Evolutionary conservation across 2,888 invertebrate genomes (phyloP).

Genomic region (Leptura quadrifasciata): DNA sequence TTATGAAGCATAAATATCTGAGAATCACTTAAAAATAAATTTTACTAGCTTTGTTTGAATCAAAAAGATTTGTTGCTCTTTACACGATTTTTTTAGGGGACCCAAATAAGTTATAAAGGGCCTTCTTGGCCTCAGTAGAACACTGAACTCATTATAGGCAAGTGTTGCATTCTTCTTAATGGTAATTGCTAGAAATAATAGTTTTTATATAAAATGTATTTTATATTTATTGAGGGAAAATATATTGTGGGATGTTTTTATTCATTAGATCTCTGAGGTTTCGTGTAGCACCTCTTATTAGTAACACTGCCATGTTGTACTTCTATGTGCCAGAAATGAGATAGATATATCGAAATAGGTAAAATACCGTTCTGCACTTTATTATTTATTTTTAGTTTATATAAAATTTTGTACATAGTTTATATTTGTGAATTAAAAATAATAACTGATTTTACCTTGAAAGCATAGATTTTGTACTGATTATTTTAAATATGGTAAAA

Average conservation of each 20-base stretch:
- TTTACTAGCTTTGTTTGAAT: too few species aligned
- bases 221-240: constrained; percentile 6
- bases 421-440: constrained; percentile 12
- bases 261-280: constrained; percentile 17
- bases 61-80: too few species aligned
- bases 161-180: not conserved
- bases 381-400: constrained; percentile 30
- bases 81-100: too few species aligned
- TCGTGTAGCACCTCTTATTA: constrained; percentile 11
- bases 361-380: constrained; percentile 8
- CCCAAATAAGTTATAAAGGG: too few species aligned
- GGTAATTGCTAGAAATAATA: not conserved
- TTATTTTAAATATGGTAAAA: constrained; percentile 15
- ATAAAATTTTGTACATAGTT: constrained; percentile 25
- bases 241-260: constrained; percentile 5
- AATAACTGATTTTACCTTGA: constrained; percentile 17
- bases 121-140: too few species aligned
- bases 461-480: constrained; percentile 20
- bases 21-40: too few species aligned
- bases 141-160: too few species aligned
- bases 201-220: constrained; percentile 8
- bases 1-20: too few species aligned
- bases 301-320: constrained; percentile 34
- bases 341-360: constrained; percentile 12
- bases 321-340: constrained; percentile 12